Evolutionary conservation across 1,140 invertebrate species (phyloP).

Genomic region (Drosophila trapezifrons): DNA sequence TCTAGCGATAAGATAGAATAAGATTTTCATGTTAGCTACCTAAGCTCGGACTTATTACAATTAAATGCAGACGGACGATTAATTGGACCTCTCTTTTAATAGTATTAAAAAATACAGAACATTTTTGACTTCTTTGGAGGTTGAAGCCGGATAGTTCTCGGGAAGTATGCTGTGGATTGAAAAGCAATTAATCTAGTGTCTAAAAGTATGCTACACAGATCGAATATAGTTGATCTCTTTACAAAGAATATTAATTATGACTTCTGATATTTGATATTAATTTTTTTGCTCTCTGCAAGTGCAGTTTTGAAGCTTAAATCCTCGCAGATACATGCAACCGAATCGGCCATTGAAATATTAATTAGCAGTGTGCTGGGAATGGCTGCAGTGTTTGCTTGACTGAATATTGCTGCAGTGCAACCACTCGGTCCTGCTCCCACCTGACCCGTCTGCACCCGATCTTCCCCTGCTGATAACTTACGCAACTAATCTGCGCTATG

Average conservation of each 20-base stretch:
- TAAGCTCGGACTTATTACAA: too few relatives aligned
- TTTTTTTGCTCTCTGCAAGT: not conserved
- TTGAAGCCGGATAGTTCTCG: too few relatives aligned
- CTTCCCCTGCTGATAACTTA: slow-evolving; percentile 66
- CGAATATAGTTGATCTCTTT: not conserved
- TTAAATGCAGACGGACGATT: too few relatives aligned
- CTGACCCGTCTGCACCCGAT: slow-evolving; percentile 5
- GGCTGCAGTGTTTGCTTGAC: slow-evolving; percentile 69
- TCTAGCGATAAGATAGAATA: too few relatives aligned
- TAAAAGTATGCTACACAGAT: not conserved
- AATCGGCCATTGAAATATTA: slow-evolving; percentile 73
- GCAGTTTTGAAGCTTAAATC: slow-evolving; percentile 10
- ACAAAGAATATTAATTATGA: too few relatives aligned
- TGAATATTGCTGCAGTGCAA: slow-evolving; percentile 69
- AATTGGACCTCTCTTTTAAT: too few relatives aligned
- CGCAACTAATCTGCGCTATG: slow-evolving; percentile 73
- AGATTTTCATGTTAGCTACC: too few relatives aligned
- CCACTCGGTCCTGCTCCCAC: slow-evolving; percentile 41
- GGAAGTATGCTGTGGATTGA: too few relatives aligned
- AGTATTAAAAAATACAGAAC: too few relatives aligned
- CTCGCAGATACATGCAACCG: slow-evolving; percentile 32
- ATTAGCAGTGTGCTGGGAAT: slow-evolving; percentile 67
- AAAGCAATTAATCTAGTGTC: not conserved
- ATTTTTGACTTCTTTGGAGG: too few relatives aligned
- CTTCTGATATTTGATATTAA: not conserved